Percentiles rank a stretch among this genome's conserved stretches.
phyloP scores from a whole-genome alignment of 2,888 invertebrate genomes.

The Macropis europaea region DNA sequence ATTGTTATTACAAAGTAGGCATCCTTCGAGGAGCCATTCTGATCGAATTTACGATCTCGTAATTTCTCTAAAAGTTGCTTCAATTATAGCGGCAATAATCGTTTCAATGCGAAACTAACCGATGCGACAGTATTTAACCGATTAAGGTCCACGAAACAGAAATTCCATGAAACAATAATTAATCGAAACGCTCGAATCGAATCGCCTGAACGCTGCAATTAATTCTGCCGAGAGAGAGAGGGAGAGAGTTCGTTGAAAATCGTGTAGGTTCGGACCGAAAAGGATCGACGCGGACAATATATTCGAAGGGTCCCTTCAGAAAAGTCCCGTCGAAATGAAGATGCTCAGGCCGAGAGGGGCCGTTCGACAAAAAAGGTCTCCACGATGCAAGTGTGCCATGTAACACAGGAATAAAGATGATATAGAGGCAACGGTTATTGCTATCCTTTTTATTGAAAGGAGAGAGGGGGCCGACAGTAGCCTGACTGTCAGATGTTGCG shows the following conservation, averaged over 20 bases:
- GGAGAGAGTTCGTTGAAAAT: neutral
- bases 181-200: conserved; percentile 1
- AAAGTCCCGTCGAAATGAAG: conserved; percentile 25
- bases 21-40: neutral
- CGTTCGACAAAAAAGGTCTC: conserved; percentile 11
- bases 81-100: too few relatives aligned
- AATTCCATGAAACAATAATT: too few relatives aligned
- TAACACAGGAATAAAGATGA: conserved; percentile 59
- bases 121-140: too few relatives aligned
- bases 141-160: too few relatives aligned
- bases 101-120: too few relatives aligned
- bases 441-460: conserved; percentile 53
- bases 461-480: conserved; percentile 67
- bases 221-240: conserved; percentile 31
- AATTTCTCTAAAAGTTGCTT: neutral
- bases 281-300: conserved; percentile 27
- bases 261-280: neutral
- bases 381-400: conserved; percentile 49
- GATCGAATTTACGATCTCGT: neutral
- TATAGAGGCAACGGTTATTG: conserved; percentile 52
- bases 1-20: neutral
- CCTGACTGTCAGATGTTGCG: conserved; percentile 68
- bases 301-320: conserved; percentile 2
- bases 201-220: conserved; percentile 18
- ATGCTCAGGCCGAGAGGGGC: conserved; percentile 4